phyloP scores from a whole-genome alignment of 2,888 invertebrate genomes.

The Osmoderma eremita region DNA sequence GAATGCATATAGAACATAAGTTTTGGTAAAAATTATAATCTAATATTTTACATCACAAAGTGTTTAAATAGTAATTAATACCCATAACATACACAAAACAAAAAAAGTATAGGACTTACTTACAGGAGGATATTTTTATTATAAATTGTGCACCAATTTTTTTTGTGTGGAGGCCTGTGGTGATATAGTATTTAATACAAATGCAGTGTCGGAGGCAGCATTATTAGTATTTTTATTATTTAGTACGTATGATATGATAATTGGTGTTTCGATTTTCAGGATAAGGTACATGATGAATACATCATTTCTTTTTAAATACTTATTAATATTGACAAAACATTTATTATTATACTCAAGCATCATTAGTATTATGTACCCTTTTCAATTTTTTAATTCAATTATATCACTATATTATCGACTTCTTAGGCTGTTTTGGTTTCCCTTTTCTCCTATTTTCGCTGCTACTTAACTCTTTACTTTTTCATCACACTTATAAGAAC shows the following conservation, averaged over 20 bases:
- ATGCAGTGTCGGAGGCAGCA: constrained; percentile 6
- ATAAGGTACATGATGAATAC: constrained; percentile 38
- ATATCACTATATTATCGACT: constrained; percentile 4
- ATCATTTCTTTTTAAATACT: constrained; percentile 2
- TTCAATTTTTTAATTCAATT: not conserved
- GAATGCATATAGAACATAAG: not conserved
- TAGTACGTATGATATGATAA: constrained; percentile 38
- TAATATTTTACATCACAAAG: constrained; percentile 20
- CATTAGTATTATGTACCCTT: not conserved
- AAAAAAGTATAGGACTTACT: not conserved
- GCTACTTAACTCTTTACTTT: too few relatives aligned
- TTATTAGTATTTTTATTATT: constrained; percentile 1
- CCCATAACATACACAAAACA: constrained; percentile 3
- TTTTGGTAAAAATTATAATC: constrained; percentile 30
- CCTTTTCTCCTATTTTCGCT: not conserved
- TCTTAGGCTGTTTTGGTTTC: constrained; percentile 9
- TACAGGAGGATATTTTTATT: not conserved
- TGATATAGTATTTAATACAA: not conserved
- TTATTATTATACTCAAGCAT: not conserved
- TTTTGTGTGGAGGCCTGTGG: not conserved
- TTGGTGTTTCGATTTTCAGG: constrained; percentile 39
- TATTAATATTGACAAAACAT: constrained; percentile 5
- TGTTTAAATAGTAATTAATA: constrained; percentile 11
- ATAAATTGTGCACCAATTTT: constrained; percentile 27
- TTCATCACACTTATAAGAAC: too few relatives aligned